A percentile compares a stretch with the other conserved stretches of the same genome.
Conservation (phyloP, 2,113 vertebrate species). For the Lepus europaeus region DNA sequence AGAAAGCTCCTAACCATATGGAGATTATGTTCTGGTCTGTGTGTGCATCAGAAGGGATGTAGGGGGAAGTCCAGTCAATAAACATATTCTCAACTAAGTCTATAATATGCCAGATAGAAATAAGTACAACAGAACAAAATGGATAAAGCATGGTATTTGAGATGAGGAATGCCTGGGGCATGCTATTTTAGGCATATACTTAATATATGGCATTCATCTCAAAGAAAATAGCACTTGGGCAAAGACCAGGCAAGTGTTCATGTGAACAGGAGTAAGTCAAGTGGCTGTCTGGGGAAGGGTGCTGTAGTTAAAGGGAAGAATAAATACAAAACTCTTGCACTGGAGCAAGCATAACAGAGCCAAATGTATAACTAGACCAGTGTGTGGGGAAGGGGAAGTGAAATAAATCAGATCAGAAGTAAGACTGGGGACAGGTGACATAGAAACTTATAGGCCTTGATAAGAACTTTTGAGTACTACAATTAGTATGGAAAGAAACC, state of each 20-base stretch:
- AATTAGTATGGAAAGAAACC: background rate
- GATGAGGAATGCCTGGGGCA: background rate
- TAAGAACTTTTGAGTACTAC: background rate
- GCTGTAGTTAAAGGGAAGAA: background rate
- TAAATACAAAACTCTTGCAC: background rate
- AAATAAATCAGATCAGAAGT: background rate
- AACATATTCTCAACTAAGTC: constrained; percentile 6
- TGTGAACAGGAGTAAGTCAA: background rate
- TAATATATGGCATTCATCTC: background rate
- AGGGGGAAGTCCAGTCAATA: background rate
- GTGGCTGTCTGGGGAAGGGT: background rate
- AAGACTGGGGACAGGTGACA: background rate
- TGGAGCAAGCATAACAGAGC: background rate
- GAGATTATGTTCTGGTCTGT: background rate
- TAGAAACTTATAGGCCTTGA: background rate
- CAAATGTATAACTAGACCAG: background rate
- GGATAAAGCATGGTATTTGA: background rate
- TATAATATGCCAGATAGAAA: constrained; percentile 4
- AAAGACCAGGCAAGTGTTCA: background rate
- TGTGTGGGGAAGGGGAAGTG: background rate
- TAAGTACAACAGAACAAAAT: background rate
- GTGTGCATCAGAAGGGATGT: background rate
- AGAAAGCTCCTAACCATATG: background rate
- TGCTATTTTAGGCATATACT: background rate
- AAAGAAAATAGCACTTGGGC: background rate